phyloP scores from a whole-genome alignment of 2,888 invertebrate species.

The Aleiodes leptofemur region DNA sequence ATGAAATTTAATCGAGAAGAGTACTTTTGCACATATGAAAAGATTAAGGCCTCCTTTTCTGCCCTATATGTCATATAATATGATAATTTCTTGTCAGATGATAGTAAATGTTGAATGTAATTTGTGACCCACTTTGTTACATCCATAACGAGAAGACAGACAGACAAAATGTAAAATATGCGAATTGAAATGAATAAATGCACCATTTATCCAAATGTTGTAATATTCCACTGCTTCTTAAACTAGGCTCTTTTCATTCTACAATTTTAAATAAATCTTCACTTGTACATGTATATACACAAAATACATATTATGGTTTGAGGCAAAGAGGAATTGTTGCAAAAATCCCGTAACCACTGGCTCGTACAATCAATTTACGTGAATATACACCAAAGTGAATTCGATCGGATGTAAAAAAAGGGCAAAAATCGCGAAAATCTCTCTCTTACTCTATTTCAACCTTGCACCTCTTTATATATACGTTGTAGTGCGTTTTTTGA shows the following conservation, averaged over 20 bases:
- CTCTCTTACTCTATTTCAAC: neutral
- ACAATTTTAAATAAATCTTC: conserved; percentile 19
- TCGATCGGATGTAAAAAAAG: conserved; percentile 13
- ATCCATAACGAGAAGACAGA: neutral
- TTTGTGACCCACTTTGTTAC: conserved; percentile 17
- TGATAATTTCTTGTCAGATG: conserved; percentile 6
- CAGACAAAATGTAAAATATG: neutral
- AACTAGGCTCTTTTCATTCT: neutral
- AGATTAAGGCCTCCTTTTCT: conserved; percentile 13
- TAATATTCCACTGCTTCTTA: neutral
- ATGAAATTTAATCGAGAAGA: conserved; percentile 42
- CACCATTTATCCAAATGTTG: neutral
- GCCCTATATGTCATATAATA: neutral
- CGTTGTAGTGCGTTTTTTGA: neutral
- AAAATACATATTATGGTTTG: conserved; percentile 26
- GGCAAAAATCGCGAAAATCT: conserved; percentile 4
- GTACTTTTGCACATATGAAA: conserved; percentile 21
- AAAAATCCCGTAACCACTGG: conserved; percentile 17
- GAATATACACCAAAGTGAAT: conserved; percentile 30
- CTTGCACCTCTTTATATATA: too few relatives aligned
- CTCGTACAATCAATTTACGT: conserved; percentile 35
- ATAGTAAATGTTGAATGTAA: conserved; percentile 31
- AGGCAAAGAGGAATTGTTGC: conserved; percentile 1
- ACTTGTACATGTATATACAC: neutral
- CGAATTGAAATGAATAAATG: neutral